These are phyloP conservation scores for Delichon dasypus DNA, from an alignment of 2,797 vertebrate species.

Conservation along the genomic window DNA sequence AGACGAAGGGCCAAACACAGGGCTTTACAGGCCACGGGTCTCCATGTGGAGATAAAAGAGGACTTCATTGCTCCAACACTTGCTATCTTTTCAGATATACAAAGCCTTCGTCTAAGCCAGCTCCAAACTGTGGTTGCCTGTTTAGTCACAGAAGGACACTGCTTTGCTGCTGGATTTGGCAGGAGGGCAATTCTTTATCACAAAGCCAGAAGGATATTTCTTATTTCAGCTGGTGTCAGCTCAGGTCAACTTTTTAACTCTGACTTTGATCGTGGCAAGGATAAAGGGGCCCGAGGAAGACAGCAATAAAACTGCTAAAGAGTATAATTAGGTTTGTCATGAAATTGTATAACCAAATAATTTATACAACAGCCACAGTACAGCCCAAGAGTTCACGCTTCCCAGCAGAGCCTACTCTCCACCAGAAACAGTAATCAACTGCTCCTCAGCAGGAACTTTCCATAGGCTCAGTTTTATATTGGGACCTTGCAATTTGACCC, in stretches of 20 bases:
- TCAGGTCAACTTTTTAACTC: not conserved
- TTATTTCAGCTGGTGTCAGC: constrained; percentile 6
- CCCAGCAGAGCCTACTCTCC: not conserved
- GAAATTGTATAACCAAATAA: not conserved
- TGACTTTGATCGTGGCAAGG: not conserved
- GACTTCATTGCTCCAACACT: not conserved
- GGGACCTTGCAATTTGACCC: not conserved
- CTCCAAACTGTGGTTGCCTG: not conserved
- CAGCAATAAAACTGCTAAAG: not conserved
- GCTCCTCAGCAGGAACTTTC: not conserved
- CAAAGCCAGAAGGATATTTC: not conserved
- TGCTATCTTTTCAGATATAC: not conserved
- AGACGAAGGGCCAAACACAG: not conserved
- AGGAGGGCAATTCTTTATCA: not conserved
- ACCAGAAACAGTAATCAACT: not conserved
- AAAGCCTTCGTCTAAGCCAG: not conserved
- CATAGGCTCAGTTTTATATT: not conserved
- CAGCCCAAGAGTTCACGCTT: not conserved
- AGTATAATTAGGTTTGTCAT: not conserved
- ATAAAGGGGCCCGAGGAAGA: not conserved
- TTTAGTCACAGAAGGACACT: not conserved
- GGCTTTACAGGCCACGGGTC: not conserved
- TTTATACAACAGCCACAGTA: not conserved
- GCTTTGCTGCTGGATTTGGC: not conserved
- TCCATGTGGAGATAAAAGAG: not conserved